A percentile compares a stretch with the other conserved stretches of the same genome.
Conservation (phyloP, 2,797 vertebrate species). For the Sebastes nivosus region DNA sequence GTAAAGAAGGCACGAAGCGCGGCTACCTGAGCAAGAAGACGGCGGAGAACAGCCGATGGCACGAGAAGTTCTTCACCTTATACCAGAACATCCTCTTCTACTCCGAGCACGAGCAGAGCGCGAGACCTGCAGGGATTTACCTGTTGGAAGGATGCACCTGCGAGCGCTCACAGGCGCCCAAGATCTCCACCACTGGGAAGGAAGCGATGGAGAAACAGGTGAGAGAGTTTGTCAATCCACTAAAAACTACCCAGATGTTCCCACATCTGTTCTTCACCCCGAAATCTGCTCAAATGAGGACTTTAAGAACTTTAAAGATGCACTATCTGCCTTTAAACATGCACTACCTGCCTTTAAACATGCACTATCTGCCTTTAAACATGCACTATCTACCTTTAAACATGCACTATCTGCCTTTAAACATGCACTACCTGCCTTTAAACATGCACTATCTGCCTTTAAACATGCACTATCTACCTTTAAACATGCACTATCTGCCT, state of each 20-base stretch:
- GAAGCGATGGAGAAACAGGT: constrained; percentile 87
- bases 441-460: too few species aligned
- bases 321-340: too few species aligned
- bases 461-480: too few species aligned
- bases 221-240: neutral
- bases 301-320: too few species aligned
- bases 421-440: too few species aligned
- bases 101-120: constrained; percentile 94
- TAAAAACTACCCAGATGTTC: neutral
- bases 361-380: too few species aligned
- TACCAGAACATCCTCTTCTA: constrained; percentile 95
- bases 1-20: constrained; percentile 90
- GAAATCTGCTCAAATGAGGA: neutral
- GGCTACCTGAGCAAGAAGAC: constrained; percentile 92
- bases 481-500: too few species aligned
- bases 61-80: constrained; percentile 93
- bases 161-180: constrained; percentile 89
- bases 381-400: too few species aligned
- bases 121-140: constrained; percentile 92
- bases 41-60: constrained; percentile 93
- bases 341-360: too few species aligned
- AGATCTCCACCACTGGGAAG: constrained; percentile 85
- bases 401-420: too few species aligned
- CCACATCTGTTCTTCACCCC: neutral
- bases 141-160: constrained; percentile 94